Conservation (phyloP, 2,888 invertebrate genomes). For the Tigriopus californicus region DNA sequence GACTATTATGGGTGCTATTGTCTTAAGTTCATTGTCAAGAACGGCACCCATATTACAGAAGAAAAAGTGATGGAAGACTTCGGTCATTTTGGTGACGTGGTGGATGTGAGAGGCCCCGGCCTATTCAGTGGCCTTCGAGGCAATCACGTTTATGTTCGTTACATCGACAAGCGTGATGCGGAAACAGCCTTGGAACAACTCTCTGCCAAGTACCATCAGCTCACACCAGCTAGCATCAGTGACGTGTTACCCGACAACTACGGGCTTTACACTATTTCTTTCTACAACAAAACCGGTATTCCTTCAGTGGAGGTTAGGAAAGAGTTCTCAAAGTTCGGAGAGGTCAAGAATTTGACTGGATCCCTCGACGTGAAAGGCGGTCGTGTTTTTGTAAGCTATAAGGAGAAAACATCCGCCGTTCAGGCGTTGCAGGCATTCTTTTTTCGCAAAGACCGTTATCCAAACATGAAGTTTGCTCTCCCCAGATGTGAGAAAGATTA, state of each 20-base stretch:
- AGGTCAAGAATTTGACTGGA: slow-evolving; percentile 15
- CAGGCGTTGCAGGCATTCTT: slow-evolving; percentile 16
- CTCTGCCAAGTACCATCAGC: slow-evolving; percentile 5
- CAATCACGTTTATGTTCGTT: slow-evolving; percentile 15
- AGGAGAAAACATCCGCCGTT: slow-evolving; percentile 13
- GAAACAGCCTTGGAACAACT: slow-evolving; percentile 2
- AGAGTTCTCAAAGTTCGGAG: slow-evolving; percentile 15
- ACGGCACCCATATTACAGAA: slow-evolving; percentile 15
- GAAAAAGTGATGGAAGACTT: slow-evolving; percentile 15
- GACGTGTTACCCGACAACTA: slow-evolving; percentile 16
- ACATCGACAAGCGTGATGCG: slow-evolving; percentile 10
- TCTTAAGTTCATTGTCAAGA: slow-evolving; percentile 15
- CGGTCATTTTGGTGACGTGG: slow-evolving; percentile 15
- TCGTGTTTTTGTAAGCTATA: slow-evolving; percentile 14
- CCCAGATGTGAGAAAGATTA: slow-evolving; percentile 16
- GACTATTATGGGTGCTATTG: slow-evolving; percentile 16
- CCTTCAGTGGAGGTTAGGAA: slow-evolving; percentile 8
- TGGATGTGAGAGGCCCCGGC: slow-evolving; percentile 14
- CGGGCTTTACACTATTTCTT: slow-evolving; percentile 14
- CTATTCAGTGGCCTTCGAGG: slow-evolving; percentile 13
- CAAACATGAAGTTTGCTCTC: slow-evolving; percentile 16
- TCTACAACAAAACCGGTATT: slow-evolving; percentile 16
- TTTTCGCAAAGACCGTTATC: slow-evolving; percentile 13
- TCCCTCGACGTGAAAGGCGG: slow-evolving; percentile 15
- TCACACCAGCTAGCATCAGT: slow-evolving; percentile 12